A percentile compares a stretch with the other conserved stretches of the same genome.
Conservation (phyloP, 2,113 vertebrate genomes). For the Mirounga angustirostris region DNA sequence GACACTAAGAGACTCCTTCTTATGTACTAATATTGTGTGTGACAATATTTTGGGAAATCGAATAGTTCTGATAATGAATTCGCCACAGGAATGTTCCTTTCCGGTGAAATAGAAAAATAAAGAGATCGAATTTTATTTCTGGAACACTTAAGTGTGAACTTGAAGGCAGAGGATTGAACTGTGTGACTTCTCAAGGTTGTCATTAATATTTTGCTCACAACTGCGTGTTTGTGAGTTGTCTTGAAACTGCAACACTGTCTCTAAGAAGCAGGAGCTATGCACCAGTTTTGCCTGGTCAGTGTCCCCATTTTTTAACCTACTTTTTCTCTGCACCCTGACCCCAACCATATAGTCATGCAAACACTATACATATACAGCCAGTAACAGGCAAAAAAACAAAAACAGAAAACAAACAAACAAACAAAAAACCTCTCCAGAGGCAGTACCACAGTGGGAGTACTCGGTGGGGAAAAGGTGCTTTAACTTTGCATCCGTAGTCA, state of each 20-base stretch:
- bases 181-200: background rate
- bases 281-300: background rate
- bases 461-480: accelerated
- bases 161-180: background rate
- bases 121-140: conserved; percentile 8
- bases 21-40: background rate
- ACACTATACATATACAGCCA: background rate
- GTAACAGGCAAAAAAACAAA: background rate
- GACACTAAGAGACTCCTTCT: background rate
- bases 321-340: background rate
- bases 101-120: background rate
- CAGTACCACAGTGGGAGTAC: too few relatives aligned
- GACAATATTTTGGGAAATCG: background rate
- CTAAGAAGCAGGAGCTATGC: background rate
- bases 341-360: background rate
- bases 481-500: background rate
- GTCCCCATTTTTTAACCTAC: background rate
- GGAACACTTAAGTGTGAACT: background rate
- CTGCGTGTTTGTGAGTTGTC: background rate
- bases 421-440: accelerated
- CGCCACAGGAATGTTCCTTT: background rate
- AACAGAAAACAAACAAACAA: too few relatives aligned
- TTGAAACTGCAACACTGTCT: background rate
- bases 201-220: conserved; percentile 63
- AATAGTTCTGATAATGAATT: conserved; percentile 33